A percentile compares a stretch with the other conserved stretches of the same genome.
These are phyloP conservation scores for Acanthosepion esculentum DNA, from an alignment of 2,888 invertebrate genomes.

Conservation along the genomic window DNA sequence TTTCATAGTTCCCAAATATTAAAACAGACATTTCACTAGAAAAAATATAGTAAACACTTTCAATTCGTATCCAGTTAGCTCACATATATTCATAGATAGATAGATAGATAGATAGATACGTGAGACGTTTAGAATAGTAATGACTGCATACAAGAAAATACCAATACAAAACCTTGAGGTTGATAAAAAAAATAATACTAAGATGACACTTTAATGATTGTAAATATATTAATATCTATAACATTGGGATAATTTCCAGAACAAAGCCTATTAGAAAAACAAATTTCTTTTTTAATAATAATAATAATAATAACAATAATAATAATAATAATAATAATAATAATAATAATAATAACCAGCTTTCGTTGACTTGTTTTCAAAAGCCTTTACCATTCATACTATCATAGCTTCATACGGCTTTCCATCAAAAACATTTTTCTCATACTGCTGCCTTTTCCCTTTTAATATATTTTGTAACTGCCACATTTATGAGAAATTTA, in stretches of 20 bases:
- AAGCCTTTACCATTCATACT: background rate
- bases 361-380: background rate
- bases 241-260: no score
- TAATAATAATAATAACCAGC: background rate
- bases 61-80: no score
- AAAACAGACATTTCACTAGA: background rate
- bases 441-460: background rate
- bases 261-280: no score
- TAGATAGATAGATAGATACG: no score
- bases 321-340: background rate
- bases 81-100: no score
- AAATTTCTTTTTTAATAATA: background rate
- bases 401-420: background rate
- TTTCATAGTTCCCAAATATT: background rate
- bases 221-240: no score
- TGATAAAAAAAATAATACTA: no score
- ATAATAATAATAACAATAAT: rapidly evolving
- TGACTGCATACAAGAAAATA: no score
- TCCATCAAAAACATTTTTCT: background rate
- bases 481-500: background rate
- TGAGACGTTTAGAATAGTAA: no score
- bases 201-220: no score
- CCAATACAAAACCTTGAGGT: no score
- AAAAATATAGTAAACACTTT: background rate
- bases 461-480: background rate